phyloP scores from a whole-genome alignment of 2,797 vertebrate genomes.

The Cyprinella venusta region DNA sequence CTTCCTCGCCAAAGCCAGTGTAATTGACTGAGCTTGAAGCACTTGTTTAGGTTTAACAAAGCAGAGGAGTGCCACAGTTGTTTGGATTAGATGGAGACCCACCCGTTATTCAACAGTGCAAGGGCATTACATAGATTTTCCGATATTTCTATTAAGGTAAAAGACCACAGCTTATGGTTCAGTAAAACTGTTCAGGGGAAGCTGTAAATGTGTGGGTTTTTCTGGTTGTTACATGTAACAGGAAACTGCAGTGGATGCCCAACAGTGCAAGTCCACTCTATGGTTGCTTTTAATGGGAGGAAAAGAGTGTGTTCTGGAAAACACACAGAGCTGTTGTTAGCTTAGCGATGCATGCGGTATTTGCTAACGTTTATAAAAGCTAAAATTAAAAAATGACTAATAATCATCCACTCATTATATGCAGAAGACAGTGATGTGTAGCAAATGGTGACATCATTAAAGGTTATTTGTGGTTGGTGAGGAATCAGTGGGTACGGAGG shows the following conservation, averaged over 20 bases:
- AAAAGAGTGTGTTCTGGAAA: slow-evolving; percentile 42
- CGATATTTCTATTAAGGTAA: slow-evolving; percentile 12
- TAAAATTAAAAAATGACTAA: slow-evolving; percentile 30
- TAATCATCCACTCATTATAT: slow-evolving; percentile 6
- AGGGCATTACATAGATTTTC: slow-evolving; percentile 22
- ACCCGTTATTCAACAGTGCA: slow-evolving; percentile 20
- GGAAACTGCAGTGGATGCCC: background rate
- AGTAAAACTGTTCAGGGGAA: slow-evolving; percentile 7
- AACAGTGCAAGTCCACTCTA: background rate
- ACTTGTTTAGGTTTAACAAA: slow-evolving; percentile 36
- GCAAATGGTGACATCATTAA: slow-evolving; percentile 35
- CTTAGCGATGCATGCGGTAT: slow-evolving; percentile 10
- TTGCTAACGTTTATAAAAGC: slow-evolving; percentile 8
- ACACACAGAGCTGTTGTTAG: slow-evolving; percentile 42
- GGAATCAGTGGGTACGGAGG: slow-evolving; percentile 6
- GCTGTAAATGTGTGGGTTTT: background rate
- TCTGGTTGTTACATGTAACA: slow-evolving; percentile 35
- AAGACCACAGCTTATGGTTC: background rate
- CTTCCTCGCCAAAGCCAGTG: slow-evolving; percentile 12
- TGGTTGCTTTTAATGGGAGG: slow-evolving; percentile 6
- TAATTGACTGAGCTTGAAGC: slow-evolving; percentile 47
- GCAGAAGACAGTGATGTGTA: slow-evolving; percentile 38
- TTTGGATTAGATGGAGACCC: background rate
- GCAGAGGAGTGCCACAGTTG: background rate
- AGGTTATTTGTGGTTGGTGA: slow-evolving; percentile 36